These are phyloP conservation scores for Tethea ocularis DNA, from an alignment of 2,888 invertebrate genomes.

Conservation along the genomic window DNA sequence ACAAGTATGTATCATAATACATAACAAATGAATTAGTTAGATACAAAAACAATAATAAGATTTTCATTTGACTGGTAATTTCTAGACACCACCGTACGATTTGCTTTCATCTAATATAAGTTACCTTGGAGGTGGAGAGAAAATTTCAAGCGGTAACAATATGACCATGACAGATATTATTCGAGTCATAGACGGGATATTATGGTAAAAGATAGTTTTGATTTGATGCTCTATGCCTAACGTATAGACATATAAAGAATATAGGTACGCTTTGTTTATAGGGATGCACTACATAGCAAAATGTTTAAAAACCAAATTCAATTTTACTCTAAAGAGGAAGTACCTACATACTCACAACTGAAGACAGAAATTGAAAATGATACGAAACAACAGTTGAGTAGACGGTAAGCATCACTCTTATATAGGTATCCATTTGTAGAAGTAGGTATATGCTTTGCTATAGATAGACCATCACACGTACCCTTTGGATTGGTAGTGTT, in stretches of 20 bases:
- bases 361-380: slow-evolving; percentile 51
- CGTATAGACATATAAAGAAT: too few relatives aligned
- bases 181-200: slow-evolving; percentile 67
- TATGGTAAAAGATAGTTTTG: slow-evolving; percentile 73
- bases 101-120: slow-evolving; percentile 56
- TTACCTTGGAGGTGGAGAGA: slow-evolving; percentile 36
- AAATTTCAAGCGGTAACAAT: slow-evolving; percentile 50
- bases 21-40: background rate
- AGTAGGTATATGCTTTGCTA: background rate
- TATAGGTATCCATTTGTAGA: background rate
- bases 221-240: too few relatives aligned
- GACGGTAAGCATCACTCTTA: slow-evolving; percentile 49
- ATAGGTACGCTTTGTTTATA: slow-evolving; percentile 32
- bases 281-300: slow-evolving; percentile 76
- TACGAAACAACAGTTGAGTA: slow-evolving; percentile 54
- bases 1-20: slow-evolving; percentile 47
- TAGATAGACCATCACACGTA: too few relatives aligned
- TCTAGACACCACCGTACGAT: slow-evolving; percentile 71
- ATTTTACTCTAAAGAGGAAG: slow-evolving; percentile 67
- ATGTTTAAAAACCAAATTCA: slow-evolving; percentile 70
- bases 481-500: too few relatives aligned
- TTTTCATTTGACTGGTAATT: slow-evolving; percentile 17
- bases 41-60: background rate
- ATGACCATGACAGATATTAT: slow-evolving; percentile 64
- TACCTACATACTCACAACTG: slow-evolving; percentile 64